These are phyloP conservation scores for Panopea generosa DNA, from an alignment of 2,888 invertebrate genomes.

Conservation along the genomic window DNA sequence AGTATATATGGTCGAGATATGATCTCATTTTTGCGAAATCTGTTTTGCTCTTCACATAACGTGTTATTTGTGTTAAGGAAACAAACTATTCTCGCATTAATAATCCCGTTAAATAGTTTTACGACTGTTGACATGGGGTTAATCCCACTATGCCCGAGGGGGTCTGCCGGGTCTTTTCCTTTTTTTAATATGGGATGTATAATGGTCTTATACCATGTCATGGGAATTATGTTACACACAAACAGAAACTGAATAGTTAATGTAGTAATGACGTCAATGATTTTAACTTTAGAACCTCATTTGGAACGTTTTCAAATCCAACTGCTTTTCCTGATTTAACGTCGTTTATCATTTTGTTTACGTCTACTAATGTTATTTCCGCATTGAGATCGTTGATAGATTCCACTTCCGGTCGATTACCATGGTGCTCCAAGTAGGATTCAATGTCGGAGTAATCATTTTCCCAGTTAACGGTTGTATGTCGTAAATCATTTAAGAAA, in stretches of 20 bases:
- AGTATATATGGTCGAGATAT: slow-evolving; percentile 12
- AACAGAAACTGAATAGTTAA: slow-evolving; percentile 1
- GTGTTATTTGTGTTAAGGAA: not conserved
- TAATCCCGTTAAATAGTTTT: not conserved
- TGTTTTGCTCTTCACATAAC: slow-evolving; percentile 8
- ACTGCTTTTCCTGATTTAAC: slow-evolving; percentile 5
- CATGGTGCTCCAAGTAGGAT: too few relatives aligned
- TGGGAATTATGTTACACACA: not conserved
- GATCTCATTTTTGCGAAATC: slow-evolving; percentile 14
- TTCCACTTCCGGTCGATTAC: too few relatives aligned
- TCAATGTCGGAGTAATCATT: too few relatives aligned
- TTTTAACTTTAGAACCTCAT: slow-evolving; percentile 1
- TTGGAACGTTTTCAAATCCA: slow-evolving; percentile 3
- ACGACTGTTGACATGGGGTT: not conserved
- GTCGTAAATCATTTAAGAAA: too few relatives aligned
- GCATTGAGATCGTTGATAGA: not conserved
- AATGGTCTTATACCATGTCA: slow-evolving; percentile 8
- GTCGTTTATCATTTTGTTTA: not conserved
- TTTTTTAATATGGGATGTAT: slow-evolving; percentile 8
- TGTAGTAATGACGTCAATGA: not conserved
- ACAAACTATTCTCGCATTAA: not conserved
- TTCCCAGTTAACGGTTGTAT: too few relatives aligned
- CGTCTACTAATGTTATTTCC: slow-evolving; percentile 3
- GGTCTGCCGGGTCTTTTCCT: not conserved
- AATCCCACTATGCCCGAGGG: not conserved